Percentiles rank a stretch among this genome's conserved stretches.
Conservation (phyloP, 1,140 invertebrate species). For the Cherax quadricarinatus region DNA sequence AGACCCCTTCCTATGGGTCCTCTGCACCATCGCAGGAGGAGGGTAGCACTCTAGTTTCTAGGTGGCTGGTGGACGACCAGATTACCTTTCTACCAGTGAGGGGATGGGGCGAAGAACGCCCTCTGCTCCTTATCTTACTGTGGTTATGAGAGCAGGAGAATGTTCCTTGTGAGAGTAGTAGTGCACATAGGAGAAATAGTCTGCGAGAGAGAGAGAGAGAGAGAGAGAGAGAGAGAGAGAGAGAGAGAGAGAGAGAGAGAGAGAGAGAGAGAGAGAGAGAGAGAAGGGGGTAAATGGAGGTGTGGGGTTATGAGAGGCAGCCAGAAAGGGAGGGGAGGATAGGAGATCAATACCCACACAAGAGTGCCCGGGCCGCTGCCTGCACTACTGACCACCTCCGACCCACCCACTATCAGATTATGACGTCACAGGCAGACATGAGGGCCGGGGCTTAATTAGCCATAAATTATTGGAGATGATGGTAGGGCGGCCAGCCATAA, state of each 20-base stretch:
- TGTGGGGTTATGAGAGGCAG: not conserved
- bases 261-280: not conserved
- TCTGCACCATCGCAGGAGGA: too few species aligned
- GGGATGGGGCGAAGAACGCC: too few species aligned
- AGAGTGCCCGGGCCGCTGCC: not conserved
- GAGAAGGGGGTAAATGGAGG: not conserved
- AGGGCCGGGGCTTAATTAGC: constrained; percentile 1
- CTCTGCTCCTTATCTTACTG: too few species aligned
- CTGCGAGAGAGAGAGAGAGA: too few species aligned
- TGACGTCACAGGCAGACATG: not conserved
- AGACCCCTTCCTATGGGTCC: too few species aligned
- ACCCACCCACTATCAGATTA: not conserved
- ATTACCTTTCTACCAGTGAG: too few species aligned
- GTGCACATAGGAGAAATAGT: too few species aligned
- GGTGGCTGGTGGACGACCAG: too few species aligned
- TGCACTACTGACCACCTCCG: not conserved
- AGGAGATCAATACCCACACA: not conserved
- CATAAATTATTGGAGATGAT: constrained; percentile 19
- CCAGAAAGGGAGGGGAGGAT: not conserved
- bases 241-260: not conserved
- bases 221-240: too few species aligned
- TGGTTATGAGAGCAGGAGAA: too few species aligned
- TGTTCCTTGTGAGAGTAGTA: too few species aligned
- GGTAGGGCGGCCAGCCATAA: not conserved
- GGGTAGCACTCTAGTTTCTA: too few species aligned